Base-by-base conservation (phyloP, 2,888 invertebrate species). In the Fabriciana adippe region DNA sequence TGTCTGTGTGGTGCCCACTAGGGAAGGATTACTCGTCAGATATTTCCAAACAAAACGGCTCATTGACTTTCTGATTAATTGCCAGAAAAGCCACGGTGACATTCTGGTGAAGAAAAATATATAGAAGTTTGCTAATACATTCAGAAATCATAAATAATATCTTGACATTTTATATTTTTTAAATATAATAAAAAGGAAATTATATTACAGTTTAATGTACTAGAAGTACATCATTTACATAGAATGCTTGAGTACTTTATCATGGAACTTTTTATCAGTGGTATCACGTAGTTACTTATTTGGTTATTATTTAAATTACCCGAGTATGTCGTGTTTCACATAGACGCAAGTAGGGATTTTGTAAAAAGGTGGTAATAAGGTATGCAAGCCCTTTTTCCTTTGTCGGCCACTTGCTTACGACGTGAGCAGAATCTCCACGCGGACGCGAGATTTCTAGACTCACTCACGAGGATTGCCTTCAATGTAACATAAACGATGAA, bases 11-110 rank as follows among this genome's bases (percentile, higher is more conserved):
- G 77, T 81, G 85, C 80, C 81, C 85, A 80, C 87, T 75, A 78
- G 87, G 87, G 89, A 90, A 86, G 88, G 86, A 88, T 88, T 89
- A 87, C 83, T 89, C 88, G 88, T 89, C 84, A 86, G 81, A 86
- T 84, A 81, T 86, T 88, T 86, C 88, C 90, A 88, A 90, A 89
- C 88, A 86, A 82, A 86, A 90, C 85, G 92, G 89, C 92, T 92
- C 92, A 92, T 92, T 92, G 91, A 88, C 90, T 90, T 83, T 77
- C 85, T 92, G 92, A 92, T 90, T 92, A 92, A 92, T 92, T 89
- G 85, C 85, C 79, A 84, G 80, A 79, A 84, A 83, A 87, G 79
- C 82, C 83, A 81, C 81, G 80, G 79, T 86, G 92, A 92, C 92
- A 90, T 90, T 89, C 81, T 81, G 80, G 81, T 81, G 81, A 78